Evolutionary conservation across 1,140 invertebrate genomes (phyloP).

Genomic region (Drosophila auraria): DNA sequence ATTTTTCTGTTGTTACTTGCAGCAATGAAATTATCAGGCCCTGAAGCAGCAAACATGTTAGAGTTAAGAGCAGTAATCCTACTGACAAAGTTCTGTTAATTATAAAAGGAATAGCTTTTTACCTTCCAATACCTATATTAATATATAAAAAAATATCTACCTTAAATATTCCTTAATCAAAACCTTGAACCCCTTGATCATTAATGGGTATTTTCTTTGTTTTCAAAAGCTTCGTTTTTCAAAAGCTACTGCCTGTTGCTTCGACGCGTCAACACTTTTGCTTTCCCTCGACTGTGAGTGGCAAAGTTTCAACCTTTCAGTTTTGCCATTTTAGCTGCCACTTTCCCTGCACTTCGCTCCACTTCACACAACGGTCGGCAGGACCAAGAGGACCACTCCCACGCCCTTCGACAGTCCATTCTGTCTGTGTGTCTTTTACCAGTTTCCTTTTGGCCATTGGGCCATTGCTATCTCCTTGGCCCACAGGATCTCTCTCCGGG

Average conservation of each 20-base stretch:
- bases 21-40: constrained; percentile 5
- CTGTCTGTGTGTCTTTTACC: constrained; percentile 13
- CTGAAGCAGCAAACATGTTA: constrained; percentile 2
- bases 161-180: too few species aligned
- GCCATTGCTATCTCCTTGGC: constrained; percentile 17
- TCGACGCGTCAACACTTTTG: constrained; percentile 40
- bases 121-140: too few species aligned
- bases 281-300: constrained; percentile 25
- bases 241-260: constrained; percentile 28
- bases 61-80: neutral
- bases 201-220: constrained; percentile 10
- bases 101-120: too few species aligned
- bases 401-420: constrained; percentile 19
- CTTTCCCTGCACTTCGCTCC: constrained; percentile 40
- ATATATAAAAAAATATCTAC: too few species aligned
- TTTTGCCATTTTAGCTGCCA: constrained; percentile 50
- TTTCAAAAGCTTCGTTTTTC: neutral
- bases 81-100: too few species aligned
- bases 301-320: constrained; percentile 40
- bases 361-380: neutral
- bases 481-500: neutral
- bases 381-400: constrained; percentile 4
- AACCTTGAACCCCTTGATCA: neutral
- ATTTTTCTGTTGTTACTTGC: neutral
- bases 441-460: constrained; percentile 40